Evolutionary conservation across 1,140 invertebrate genomes (phyloP).

Genomic region (Globodera rostochiensis): DNA sequence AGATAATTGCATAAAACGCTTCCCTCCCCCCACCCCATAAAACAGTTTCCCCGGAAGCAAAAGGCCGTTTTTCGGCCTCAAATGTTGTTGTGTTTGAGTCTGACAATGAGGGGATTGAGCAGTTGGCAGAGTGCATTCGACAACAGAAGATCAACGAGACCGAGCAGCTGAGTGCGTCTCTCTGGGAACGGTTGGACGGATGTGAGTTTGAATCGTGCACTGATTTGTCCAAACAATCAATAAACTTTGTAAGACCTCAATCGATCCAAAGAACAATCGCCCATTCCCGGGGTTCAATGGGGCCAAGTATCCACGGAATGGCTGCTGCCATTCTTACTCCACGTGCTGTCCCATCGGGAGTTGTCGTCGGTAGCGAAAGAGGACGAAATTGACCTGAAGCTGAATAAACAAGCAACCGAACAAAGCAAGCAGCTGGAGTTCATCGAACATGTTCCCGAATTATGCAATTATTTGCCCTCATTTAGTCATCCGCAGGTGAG

Average conservation of each 20-base stretch:
- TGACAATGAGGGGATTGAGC: neutral
- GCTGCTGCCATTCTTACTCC: neutral
- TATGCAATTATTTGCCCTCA: constrained; percentile 21
- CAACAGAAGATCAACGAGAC: neutral
- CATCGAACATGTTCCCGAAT: neutral
- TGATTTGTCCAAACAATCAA: neutral
- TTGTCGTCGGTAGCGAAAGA: neutral
- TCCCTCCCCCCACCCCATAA: no score
- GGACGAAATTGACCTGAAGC: neutral
- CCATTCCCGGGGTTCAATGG: neutral
- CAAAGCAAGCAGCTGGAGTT: neutral
- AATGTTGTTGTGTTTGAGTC: neutral
- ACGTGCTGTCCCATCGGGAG: neutral
- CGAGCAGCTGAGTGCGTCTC: neutral
- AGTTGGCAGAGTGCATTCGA: neutral
- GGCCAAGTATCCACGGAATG: neutral
- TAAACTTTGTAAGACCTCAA: neutral
- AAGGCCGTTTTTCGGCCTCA: neutral
- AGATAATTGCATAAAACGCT: no score
- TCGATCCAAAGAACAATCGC: neutral
- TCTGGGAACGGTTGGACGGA: neutral
- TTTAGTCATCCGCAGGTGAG: neutral
- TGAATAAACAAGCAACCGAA: neutral
- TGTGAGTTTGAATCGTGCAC: neutral
- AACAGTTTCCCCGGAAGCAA: neutral